These are phyloP conservation scores for Cryptotis parvus DNA, from an alignment of 2,113 vertebrate genomes.

Conservation along the genomic window DNA sequence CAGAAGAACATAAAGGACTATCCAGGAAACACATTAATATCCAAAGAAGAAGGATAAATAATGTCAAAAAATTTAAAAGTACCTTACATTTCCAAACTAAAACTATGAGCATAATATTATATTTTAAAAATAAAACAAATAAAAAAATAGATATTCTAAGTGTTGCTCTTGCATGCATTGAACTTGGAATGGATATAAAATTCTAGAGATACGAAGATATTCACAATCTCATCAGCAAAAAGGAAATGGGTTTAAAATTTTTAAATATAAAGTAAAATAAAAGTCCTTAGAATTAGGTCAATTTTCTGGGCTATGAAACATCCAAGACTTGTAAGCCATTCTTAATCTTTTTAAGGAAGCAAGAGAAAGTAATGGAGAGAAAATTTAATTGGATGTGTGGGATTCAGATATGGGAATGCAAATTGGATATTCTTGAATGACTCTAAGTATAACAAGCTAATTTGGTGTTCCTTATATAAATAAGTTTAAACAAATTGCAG, in stretches of 20 bases:
- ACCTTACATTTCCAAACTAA: not conserved
- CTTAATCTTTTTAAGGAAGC: slow-evolving; percentile 68
- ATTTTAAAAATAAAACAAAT: not conserved
- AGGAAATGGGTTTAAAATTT: slow-evolving; percentile 48
- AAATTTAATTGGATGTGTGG: slow-evolving; percentile 70
- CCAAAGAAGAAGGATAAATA: not conserved
- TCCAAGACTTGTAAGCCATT: slow-evolving; percentile 62
- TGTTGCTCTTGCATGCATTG: not conserved
- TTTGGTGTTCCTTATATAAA: slow-evolving; percentile 71
- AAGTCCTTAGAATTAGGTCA: slow-evolving; percentile 64
- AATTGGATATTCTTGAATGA: slow-evolving; percentile 70
- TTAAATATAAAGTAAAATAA: not conserved
- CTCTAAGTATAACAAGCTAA: slow-evolving; percentile 53
- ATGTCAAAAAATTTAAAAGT: not conserved
- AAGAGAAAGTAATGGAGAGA: slow-evolving; percentile 48
- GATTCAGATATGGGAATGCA: slow-evolving; percentile 57
- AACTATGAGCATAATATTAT: not conserved
- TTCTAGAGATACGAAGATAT: slow-evolving; percentile 67
- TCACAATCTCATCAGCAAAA: slow-evolving; percentile 59
- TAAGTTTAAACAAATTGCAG: slow-evolving; percentile 73
- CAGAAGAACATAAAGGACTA: not conserved
- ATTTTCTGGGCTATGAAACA: slow-evolving; percentile 43
- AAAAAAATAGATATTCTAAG: not conserved
- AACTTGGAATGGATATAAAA: not conserved
- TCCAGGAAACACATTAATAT: not conserved